Conservation (phyloP, 2,888 invertebrate species). For the Hirtodrosophila confusa region DNA sequence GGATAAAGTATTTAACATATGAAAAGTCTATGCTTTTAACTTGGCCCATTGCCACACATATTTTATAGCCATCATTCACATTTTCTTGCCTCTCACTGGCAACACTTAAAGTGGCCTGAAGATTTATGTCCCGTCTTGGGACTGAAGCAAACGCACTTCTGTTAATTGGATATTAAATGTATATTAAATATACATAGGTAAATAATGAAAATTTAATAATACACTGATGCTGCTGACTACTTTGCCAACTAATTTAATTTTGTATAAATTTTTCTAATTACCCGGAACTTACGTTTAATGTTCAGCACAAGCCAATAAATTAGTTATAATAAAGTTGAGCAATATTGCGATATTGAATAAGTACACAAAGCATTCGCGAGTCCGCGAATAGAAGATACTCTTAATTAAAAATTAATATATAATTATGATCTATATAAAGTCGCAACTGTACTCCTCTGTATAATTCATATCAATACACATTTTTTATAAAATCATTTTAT, state of each 20-base stretch:
- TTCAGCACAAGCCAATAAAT: background rate
- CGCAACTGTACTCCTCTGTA: too few relatives aligned
- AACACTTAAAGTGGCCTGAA: conserved; percentile 59
- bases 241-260: conserved; percentile 11
- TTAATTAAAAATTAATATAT: too few relatives aligned
- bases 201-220: conserved; percentile 14
- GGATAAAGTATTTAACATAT: conserved; percentile 39
- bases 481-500: too few relatives aligned
- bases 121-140: conserved; percentile 52
- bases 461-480: too few relatives aligned
- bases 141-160: conserved; percentile 46
- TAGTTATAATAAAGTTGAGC: conserved; percentile 4
- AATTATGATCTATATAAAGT: too few relatives aligned
- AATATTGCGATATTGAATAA: background rate
- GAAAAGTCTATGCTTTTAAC: background rate
- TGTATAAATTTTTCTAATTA: background rate
- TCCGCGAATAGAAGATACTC: too few relatives aligned
- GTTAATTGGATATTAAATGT: conserved; percentile 53
- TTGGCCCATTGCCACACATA: conserved; percentile 22
- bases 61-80: conserved; percentile 16
- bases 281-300: conserved; percentile 11
- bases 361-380: background rate
- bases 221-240: background rate
- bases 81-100: conserved; percentile 5
- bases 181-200: conserved; percentile 4